Conservation (phyloP, 1,140 invertebrate genomes). For the Potamilus streckersoni region DNA sequence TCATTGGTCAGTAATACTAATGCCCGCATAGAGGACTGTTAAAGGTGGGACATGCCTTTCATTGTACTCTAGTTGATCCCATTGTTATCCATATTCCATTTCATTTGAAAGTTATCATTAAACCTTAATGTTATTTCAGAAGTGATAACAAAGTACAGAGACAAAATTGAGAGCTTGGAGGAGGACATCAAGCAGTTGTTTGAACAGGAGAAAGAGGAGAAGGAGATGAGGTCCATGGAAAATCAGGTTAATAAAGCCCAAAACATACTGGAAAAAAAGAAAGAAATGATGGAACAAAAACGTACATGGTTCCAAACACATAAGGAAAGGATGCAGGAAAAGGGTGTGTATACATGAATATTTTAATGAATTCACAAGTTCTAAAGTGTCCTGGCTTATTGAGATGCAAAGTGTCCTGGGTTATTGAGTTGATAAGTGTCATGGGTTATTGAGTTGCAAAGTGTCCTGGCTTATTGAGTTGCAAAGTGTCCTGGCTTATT, state of each 20-base stretch:
- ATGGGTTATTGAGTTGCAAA: too few relatives aligned
- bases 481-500: too few relatives aligned
- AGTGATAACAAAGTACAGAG: conserved; percentile 88
- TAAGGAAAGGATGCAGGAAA: conserved; percentile 82
- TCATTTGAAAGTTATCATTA: not conserved
- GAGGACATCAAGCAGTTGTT: conserved; percentile 84
- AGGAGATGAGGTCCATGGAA: conserved; percentile 84
- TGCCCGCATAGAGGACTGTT: too few relatives aligned
- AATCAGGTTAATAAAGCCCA: conserved; percentile 85
- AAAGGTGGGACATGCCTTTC: too few relatives aligned
- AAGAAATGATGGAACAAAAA: conserved; percentile 49
- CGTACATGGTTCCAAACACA: conserved; percentile 90
- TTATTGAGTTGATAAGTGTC: too few relatives aligned
- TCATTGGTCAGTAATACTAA: not conserved
- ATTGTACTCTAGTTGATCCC: not conserved
- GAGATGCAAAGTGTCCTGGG: too few relatives aligned
- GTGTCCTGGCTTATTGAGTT: too few relatives aligned
- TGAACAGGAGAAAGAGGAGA: conserved; percentile 86
- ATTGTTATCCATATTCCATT: not conserved
- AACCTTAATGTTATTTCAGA: conserved; percentile 69
- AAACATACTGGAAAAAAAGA: conserved; percentile 76
- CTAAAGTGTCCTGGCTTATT: too few relatives aligned
- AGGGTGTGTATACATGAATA: conserved; percentile 71
- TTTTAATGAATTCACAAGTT: not conserved
- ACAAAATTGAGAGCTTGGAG: conserved; percentile 79